Conservation (phyloP, 1,140 invertebrate species). For the Leptopilina clavipes region DNA sequence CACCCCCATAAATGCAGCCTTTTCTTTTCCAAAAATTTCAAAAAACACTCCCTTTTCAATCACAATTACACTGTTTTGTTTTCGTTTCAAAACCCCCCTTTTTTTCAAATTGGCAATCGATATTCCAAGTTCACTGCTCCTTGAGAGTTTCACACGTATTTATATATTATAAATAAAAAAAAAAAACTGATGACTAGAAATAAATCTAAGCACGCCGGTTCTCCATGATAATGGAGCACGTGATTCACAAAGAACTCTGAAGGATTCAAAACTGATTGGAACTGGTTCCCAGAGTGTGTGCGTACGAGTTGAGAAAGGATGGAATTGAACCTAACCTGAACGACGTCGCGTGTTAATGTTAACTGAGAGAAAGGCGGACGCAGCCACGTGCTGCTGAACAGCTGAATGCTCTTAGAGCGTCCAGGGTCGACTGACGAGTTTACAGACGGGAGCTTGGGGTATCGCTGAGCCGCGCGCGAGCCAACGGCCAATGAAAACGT, state of each 20-base stretch:
- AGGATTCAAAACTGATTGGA: background rate
- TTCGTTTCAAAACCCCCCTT: too few relatives aligned
- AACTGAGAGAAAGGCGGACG: conserved; percentile 5
- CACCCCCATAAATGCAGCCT: conserved; percentile 70
- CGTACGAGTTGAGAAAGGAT: background rate
- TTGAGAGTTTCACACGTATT: background rate
- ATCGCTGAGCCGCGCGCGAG: conserved; percentile 69
- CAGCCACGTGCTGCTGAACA: conserved; percentile 3
- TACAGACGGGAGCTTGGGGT: conserved; percentile 52
- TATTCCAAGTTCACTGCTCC: conserved; percentile 18
- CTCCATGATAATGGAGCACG: conserved; percentile 13
- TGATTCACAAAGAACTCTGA: background rate
- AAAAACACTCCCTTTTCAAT: conserved; percentile 3
- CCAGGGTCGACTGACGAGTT: conserved; percentile 67
- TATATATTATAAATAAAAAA: background rate
- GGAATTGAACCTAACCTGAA: background rate
- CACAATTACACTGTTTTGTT: background rate
- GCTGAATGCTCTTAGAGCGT: conserved; percentile 56
- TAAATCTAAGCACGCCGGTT: background rate
- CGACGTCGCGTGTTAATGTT: conserved; percentile 27
- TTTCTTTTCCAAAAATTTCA: background rate
- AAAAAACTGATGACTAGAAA: conserved; percentile 14
- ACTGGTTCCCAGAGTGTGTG: background rate
- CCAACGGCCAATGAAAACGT: conserved; percentile 63
- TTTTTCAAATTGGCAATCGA: too few relatives aligned